These are phyloP conservation scores for Actenoides lindsayi DNA, from an alignment of 2,113 vertebrate genomes.

Conservation along the genomic window DNA sequence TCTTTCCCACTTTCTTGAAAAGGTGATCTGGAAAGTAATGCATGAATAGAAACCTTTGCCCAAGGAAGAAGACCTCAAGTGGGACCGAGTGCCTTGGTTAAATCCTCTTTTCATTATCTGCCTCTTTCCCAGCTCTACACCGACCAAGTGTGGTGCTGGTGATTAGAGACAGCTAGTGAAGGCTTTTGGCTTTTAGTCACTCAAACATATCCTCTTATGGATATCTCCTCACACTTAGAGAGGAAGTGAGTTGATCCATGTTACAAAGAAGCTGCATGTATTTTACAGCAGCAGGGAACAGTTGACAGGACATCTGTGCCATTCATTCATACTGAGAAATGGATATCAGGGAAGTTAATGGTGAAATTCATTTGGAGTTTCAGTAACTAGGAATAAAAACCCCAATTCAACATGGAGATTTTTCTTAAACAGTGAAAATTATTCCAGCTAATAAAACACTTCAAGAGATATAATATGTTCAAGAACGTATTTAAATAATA, in stretches of 20 bases:
- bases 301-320: background rate
- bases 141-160: background rate
- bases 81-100: fast-evolving
- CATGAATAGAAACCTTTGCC: background rate
- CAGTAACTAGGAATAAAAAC: constrained; percentile 14
- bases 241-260: background rate
- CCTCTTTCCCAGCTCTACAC: background rate
- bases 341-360: constrained; percentile 8
- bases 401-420: background rate
- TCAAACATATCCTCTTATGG: background rate
- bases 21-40: background rate
- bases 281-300: background rate
- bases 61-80: background rate
- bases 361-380: constrained; percentile 28
- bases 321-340: background rate
- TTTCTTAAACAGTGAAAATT: constrained; percentile 37
- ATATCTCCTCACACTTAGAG: background rate
- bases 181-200: background rate
- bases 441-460: constrained; percentile 46
- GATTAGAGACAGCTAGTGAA: background rate
- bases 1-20: background rate
- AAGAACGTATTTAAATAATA: constrained; percentile 45
- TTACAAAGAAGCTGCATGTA: background rate
- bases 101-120: background rate
- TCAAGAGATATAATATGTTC: constrained; percentile 28